Percentiles rank a stretch among this genome's conserved stretches.
These are phyloP conservation scores for Aphidius gifuensis DNA, from an alignment of 1,140 invertebrate species.

Conservation along the genomic window DNA sequence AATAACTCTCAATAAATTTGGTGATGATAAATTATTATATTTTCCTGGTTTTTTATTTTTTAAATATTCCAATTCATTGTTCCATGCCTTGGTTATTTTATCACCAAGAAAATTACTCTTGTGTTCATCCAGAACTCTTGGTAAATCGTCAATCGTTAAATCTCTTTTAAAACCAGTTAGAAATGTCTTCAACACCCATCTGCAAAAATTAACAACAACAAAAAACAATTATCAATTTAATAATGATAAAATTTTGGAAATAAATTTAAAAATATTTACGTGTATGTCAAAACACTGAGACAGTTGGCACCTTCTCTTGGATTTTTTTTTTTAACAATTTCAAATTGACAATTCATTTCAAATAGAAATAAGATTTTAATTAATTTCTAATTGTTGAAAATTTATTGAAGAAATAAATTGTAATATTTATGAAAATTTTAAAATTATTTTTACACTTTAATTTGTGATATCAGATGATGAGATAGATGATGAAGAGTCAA, in stretches of 20 bases:
- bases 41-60: constrained; percentile 31
- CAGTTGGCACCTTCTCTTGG: constrained; percentile 57
- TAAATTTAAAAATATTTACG: constrained; percentile 45
- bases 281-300: constrained; percentile 56
- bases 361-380: background rate
- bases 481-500: too few relatives aligned
- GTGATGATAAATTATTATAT: constrained; percentile 40
- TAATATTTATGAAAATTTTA: too few relatives aligned
- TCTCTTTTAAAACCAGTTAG: constrained; percentile 66
- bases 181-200: constrained; percentile 67
- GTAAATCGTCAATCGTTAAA: constrained; percentile 69
- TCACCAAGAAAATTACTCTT: constrained; percentile 52
- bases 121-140: constrained; percentile 62
- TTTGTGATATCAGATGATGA: too few relatives aligned
- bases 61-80: constrained; percentile 37
- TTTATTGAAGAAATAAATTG: too few relatives aligned
- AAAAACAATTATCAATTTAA: background rate
- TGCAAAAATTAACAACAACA: constrained; percentile 28
- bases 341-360: constrained; percentile 53
- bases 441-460: too few relatives aligned
- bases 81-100: constrained; percentile 46
- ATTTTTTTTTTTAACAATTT: constrained; percentile 52
- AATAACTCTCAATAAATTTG: constrained; percentile 57
- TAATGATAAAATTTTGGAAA: constrained; percentile 17
- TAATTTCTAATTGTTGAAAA: too few relatives aligned